These are phyloP conservation scores for Rhingia rostrata DNA, from an alignment of 2,888 invertebrate genomes.

Conservation along the genomic window DNA sequence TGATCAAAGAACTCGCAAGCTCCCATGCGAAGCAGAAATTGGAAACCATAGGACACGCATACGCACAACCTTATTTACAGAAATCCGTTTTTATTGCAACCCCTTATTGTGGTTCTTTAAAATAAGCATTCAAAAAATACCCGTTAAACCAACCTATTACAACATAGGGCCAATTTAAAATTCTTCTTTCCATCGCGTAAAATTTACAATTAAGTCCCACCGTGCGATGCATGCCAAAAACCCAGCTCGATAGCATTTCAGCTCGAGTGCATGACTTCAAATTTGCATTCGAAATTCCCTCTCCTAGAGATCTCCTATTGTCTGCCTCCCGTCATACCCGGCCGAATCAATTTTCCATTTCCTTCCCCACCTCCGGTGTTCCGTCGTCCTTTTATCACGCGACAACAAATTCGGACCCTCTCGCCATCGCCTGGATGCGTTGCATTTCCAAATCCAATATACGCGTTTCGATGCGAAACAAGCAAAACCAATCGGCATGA, in stretches of 20 bases:
- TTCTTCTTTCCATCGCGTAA: not conserved
- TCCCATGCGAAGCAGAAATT: too few relatives aligned
- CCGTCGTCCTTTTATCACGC: constrained; percentile 9
- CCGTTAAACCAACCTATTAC: not conserved
- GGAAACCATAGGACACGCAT: too few relatives aligned
- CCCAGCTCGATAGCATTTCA: constrained; percentile 27
- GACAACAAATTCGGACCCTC: constrained; percentile 43
- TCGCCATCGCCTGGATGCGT: constrained; percentile 29
- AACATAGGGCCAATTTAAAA: constrained; percentile 6
- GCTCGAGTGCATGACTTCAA: constrained; percentile 39
- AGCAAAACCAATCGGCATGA: constrained; percentile 70
- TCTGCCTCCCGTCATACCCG: not conserved
- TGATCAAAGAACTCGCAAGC: too few relatives aligned
- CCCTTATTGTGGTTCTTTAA: too few relatives aligned
- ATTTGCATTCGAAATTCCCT: constrained; percentile 60
- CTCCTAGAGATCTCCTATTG: constrained; percentile 36
- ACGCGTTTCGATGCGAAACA: constrained; percentile 56
- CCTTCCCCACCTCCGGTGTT: constrained; percentile 14
- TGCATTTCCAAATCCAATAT: constrained; percentile 32
- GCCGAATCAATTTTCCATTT: constrained; percentile 71
- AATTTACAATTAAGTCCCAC: constrained; percentile 27
- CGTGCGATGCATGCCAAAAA: constrained; percentile 17
- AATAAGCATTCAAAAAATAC: not conserved
- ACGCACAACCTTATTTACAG: too few relatives aligned
- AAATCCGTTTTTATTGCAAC: too few relatives aligned